These are phyloP conservation scores for Hemibagrus guttatus DNA, from an alignment of 2,797 vertebrate species.

Conservation along the genomic window DNA sequence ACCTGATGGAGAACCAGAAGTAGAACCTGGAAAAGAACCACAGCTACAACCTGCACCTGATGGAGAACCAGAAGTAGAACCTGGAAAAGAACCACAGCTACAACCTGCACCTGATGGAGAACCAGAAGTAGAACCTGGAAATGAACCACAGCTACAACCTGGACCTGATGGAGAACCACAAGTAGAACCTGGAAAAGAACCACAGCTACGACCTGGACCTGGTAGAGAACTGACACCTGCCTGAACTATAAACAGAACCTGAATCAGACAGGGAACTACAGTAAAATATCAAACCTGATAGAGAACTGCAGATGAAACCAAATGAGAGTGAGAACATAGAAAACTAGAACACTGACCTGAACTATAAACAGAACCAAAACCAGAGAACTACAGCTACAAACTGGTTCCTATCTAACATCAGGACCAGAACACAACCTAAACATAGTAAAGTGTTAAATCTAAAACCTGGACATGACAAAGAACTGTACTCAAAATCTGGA, in stretches of 20 bases:
- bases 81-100: constrained; percentile 1
- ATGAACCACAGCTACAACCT: neutral
- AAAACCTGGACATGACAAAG: neutral
- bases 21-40: neutral
- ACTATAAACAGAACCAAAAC: neutral
- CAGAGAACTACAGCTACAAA: neutral
- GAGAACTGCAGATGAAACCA: neutral
- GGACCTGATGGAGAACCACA: constrained; percentile 15
- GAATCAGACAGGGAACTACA: neutral
- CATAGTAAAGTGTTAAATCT: neutral
- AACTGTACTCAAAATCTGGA: neutral
- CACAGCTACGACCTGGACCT: no score
- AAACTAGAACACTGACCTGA: neutral
- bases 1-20: neutral
- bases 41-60: neutral
- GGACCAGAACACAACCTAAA: neutral
- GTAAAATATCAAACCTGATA: neutral
- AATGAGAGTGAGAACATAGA: neutral
- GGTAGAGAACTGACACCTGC: neutral
- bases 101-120: constrained; percentile 24
- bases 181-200: constrained; percentile 18
- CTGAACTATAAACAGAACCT: neutral
- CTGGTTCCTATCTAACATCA: neutral
- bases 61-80: neutral
- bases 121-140: neutral